A percentile compares a stretch with the other conserved stretches of the same genome.
These are phyloP conservation scores for Hiodon alosoides DNA, from an alignment of 2,113 vertebrate species.

Conservation along the genomic window DNA sequence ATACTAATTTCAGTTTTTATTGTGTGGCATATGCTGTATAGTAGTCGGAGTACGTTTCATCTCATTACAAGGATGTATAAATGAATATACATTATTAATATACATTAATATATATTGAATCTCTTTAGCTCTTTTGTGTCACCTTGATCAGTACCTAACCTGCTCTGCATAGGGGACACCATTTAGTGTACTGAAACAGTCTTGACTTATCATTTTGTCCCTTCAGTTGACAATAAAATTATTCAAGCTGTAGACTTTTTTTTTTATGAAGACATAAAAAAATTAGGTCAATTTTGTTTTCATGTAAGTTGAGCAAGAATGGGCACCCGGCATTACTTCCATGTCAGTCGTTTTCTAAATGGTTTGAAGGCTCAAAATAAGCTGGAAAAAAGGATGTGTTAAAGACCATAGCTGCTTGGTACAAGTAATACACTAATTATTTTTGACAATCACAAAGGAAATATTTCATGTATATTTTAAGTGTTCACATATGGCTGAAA, in stretches of 20 bases:
- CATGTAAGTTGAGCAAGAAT: background rate
- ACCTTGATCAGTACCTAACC: background rate
- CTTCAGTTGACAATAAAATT: background rate
- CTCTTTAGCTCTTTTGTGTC: background rate
- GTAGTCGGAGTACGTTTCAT: background rate
- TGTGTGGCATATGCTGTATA: constrained; percentile 21
- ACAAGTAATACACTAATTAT: too few relatives aligned
- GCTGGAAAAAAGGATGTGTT: too few relatives aligned
- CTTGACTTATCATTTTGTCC: background rate
- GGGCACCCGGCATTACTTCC: too few relatives aligned
- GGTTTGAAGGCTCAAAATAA: too few relatives aligned
- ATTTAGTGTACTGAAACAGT: background rate
- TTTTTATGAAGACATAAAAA: background rate
- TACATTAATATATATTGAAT: too few relatives aligned
- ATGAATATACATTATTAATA: too few relatives aligned
- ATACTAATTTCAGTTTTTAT: constrained; percentile 12
- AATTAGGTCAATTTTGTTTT: background rate
- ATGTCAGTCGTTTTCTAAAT: too few relatives aligned
- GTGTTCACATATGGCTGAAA: too few relatives aligned
- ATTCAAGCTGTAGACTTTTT: too few relatives aligned
- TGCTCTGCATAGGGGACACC: background rate
- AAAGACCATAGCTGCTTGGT: too few relatives aligned
- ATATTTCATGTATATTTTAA: too few relatives aligned
- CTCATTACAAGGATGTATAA: background rate
- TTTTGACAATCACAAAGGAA: too few relatives aligned